Conservation (phyloP, 2,113 vertebrate genomes). For the Motacilla tschutschensis region DNA sequence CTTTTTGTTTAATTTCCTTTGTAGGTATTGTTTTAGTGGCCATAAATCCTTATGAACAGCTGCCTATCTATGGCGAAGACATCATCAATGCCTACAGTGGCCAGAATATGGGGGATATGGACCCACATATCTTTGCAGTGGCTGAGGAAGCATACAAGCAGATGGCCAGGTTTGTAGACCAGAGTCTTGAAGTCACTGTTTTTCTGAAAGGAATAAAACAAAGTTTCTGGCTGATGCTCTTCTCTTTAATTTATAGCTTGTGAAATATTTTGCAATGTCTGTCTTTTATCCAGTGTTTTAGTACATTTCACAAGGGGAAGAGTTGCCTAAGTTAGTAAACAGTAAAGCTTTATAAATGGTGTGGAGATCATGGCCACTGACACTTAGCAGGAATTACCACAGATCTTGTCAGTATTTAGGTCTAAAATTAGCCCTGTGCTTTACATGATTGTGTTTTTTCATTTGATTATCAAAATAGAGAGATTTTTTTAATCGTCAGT, state of each 20-base stretch:
- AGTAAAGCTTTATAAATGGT: neutral
- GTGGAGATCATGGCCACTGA: neutral
- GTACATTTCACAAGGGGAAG: neutral
- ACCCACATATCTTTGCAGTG: conserved; percentile 97
- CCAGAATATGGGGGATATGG: conserved; percentile 99
- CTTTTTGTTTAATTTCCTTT: neutral
- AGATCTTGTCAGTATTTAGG: neutral
- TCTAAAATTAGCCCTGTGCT: conserved; percentile 5
- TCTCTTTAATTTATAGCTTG: neutral
- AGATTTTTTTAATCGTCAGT: neutral
- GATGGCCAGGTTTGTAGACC: conserved; percentile 92
- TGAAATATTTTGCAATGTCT: neutral
- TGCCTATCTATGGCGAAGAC: conserved; percentile 95
- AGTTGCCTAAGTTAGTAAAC: neutral
- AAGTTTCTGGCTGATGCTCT: neutral
- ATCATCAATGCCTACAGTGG: conserved; percentile 98
- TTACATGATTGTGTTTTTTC: neutral
- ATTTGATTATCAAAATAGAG: neutral
- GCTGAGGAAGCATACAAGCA: conserved; percentile 98
- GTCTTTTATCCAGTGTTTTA: neutral
- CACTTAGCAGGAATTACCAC: neutral
- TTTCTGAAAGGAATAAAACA: neutral
- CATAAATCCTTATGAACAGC: conserved; percentile 95
- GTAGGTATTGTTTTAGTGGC: conserved; percentile 96
- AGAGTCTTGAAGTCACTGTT: neutral